Conservation (phyloP, 2,797 vertebrate genomes). For the Diceros bicornis region DNA sequence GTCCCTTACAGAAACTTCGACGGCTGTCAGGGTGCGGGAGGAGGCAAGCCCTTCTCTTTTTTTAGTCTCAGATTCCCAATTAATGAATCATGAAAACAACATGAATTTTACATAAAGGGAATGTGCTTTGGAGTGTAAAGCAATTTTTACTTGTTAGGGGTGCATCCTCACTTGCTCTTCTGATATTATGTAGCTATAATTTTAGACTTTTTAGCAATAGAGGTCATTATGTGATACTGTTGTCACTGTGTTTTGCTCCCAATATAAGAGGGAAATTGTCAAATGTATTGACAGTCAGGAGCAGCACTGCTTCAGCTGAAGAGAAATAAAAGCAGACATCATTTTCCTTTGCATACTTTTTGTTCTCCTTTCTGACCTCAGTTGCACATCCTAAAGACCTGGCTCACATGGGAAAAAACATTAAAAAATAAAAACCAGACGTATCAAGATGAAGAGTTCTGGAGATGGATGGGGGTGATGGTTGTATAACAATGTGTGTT, state of each 20-base stretch:
- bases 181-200: background rate
- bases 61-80: background rate
- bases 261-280: background rate
- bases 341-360: background rate
- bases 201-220: background rate
- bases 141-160: background rate
- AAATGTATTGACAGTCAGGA: background rate
- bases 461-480: background rate
- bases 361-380: background rate
- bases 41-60: background rate
- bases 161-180: background rate
- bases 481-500: background rate
- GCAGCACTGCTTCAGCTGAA: background rate
- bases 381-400: background rate
- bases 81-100: background rate
- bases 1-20: background rate
- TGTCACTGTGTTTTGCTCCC: background rate
- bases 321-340: background rate
- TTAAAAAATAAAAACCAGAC: background rate
- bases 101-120: background rate
- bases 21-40: background rate
- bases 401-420: background rate
- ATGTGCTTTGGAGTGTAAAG: background rate
- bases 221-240: background rate
- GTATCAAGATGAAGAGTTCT: background rate